Conservation (phyloP, 1,140 invertebrate genomes). For the Oreohelix idahoensis region DNA sequence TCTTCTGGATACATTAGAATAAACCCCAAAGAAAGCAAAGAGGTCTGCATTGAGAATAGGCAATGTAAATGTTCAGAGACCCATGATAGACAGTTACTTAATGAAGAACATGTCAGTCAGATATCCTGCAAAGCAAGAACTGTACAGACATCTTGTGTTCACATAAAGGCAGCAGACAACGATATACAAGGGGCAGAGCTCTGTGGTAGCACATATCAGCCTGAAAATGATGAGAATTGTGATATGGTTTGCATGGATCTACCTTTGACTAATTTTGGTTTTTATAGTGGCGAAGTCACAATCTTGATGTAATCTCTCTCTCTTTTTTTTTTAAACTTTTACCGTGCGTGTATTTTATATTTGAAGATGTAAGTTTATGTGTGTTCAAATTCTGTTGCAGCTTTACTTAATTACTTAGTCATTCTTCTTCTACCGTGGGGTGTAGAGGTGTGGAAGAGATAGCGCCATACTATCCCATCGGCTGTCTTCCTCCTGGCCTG, state of each 20-base stretch:
- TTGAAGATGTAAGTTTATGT: too few relatives aligned
- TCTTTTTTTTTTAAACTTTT: too few relatives aligned
- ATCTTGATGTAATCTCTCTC: conserved; percentile 49
- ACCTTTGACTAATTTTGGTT: conserved; percentile 64
- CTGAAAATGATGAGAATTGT: conserved; percentile 26
- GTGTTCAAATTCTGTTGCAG: too few relatives aligned
- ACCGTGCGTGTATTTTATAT: too few relatives aligned
- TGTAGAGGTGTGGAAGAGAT: too few relatives aligned
- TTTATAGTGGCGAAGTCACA: conserved; percentile 60
- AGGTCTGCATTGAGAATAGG: not conserved
- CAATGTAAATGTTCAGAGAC: not conserved
- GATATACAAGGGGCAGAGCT: not conserved
- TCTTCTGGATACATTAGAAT: too few relatives aligned
- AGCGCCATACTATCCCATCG: too few relatives aligned
- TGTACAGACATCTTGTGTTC: not conserved
- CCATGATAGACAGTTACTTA: not conserved
- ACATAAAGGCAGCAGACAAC: not conserved
- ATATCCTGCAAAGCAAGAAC: not conserved
- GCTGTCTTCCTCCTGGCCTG: too few relatives aligned
- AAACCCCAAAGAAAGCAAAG: too few relatives aligned
- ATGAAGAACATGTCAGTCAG: not conserved
- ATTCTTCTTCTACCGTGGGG: too few relatives aligned
- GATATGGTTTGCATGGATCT: conserved; percentile 55
- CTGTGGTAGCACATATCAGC: not conserved
- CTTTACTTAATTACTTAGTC: too few relatives aligned